Evolutionary conservation across 2,888 invertebrate species (phyloP).

Genomic region (Lydus trimaculatus): DNA sequence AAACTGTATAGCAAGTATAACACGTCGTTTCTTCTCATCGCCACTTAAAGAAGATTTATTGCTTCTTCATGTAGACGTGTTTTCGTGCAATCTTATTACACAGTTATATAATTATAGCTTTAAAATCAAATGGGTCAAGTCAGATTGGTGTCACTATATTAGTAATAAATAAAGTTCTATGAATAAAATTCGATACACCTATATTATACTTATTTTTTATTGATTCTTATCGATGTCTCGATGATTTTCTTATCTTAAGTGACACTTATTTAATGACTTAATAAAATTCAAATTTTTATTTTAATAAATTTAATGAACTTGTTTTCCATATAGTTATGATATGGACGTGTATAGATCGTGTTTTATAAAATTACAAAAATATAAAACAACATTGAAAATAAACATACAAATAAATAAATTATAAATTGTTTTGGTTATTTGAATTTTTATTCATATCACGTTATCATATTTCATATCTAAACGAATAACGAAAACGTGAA

Average conservation of each 20-base stretch:
- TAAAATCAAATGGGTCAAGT: neutral
- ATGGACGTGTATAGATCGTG: neutral
- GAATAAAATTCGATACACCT: neutral
- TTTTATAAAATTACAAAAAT: neutral
- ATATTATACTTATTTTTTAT: neutral
- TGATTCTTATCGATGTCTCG: neutral
- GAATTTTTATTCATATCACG: slow-evolving; percentile 14
- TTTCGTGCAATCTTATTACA: no score
- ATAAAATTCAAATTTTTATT: no score
- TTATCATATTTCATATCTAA: slow-evolving; percentile 18
- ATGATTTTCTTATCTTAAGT: neutral
- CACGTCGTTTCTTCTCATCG: neutral
- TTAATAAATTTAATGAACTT: no score
- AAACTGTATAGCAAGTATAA: no score
- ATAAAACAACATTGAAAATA: neutral
- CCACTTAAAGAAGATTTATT: neutral
- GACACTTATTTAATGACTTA: neutral
- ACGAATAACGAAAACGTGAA: slow-evolving; percentile 12
- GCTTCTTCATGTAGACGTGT: neutral
- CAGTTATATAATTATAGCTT: neutral
- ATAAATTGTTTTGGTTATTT: neutral
- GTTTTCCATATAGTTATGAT: no score
- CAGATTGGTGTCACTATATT: neutral
- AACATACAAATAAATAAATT: neutral
- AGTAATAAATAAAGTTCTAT: neutral